Percentiles rank a stretch among this genome's conserved stretches.
Evolutionary conservation across 2,113 vertebrate genomes (phyloP).

Genomic region (Amphiprion percula): DNA sequence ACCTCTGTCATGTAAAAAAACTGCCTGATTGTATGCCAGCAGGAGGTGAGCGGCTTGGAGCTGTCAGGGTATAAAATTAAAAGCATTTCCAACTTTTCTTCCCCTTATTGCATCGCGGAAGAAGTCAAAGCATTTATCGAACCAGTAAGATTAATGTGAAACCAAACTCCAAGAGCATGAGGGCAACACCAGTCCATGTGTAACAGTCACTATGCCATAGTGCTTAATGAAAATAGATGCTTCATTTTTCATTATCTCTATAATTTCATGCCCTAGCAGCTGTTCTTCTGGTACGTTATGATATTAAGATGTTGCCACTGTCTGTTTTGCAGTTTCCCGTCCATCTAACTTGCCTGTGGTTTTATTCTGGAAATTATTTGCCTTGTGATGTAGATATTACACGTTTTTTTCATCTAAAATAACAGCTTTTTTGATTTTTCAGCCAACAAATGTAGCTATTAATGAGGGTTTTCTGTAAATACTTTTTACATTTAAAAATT

Average conservation of each 20-base stretch:
- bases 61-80: constrained; percentile 7
- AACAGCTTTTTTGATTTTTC: too few species aligned
- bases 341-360: background rate
- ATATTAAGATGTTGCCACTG: background rate
- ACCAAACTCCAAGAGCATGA: background rate
- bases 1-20: constrained; percentile 13
- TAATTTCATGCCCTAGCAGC: too few species aligned
- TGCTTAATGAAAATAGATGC: too few species aligned
- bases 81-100: constrained; percentile 13
- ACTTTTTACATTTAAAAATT: too few species aligned
- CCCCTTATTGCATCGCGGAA: background rate
- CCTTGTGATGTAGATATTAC: background rate
- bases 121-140: background rate
- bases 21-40: constrained; percentile 13
- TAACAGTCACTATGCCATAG: constrained; percentile 2
- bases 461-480: too few species aligned
- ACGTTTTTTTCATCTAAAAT: too few species aligned
- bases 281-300: background rate
- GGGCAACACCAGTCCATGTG: background rate
- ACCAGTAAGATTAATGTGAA: constrained; percentile 30
- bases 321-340: background rate
- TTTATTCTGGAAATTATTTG: background rate
- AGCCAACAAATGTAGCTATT: too few species aligned
- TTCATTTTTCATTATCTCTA: too few species aligned
- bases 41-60: constrained; percentile 7